Percentiles rank a stretch among this genome's conserved stretches.
phyloP scores from a whole-genome alignment of 1,140 invertebrate species.

The Drosophila obscura region DNA sequence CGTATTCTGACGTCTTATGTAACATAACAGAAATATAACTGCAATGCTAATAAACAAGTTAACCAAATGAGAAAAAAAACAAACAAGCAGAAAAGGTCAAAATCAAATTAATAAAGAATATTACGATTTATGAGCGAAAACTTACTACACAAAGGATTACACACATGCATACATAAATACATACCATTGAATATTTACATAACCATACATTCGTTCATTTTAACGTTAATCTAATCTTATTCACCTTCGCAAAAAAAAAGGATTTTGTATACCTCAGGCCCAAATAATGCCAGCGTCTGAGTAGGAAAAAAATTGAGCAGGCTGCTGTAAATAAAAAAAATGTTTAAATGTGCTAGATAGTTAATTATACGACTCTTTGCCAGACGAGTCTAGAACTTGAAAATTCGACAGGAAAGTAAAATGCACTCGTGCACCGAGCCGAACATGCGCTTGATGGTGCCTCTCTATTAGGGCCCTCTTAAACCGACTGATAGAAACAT shows the following conservation, averaged over 20 bases:
- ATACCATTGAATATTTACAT: constrained; percentile 25
- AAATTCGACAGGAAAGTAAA: constrained; percentile 46
- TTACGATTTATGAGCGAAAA: constrained; percentile 3
- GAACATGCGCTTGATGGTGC: constrained; percentile 47
- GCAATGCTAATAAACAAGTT: constrained; percentile 46
- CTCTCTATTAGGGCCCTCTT: constrained; percentile 56
- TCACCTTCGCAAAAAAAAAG: constrained; percentile 8
- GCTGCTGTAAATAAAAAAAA: constrained; percentile 38
- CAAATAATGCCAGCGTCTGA: constrained; percentile 39
- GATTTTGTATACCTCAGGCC: constrained; percentile 54
- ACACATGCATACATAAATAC: constrained; percentile 31
- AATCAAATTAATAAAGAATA: constrained; percentile 12
- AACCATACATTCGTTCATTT: constrained; percentile 10
- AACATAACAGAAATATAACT: constrained; percentile 23
- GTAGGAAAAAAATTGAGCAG: constrained; percentile 24
- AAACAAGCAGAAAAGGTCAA: background rate
- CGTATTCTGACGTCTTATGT: constrained; percentile 32
- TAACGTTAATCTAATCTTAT: constrained; percentile 12
- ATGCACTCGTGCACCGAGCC: constrained; percentile 50
- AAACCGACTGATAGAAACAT: constrained; percentile 72
- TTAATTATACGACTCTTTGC: constrained; percentile 55
- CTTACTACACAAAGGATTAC: no score
- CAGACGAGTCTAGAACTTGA: constrained; percentile 47
- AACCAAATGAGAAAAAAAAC: constrained; percentile 39
- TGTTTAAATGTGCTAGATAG: constrained; percentile 43